Conservation (phyloP, 1,140 invertebrate genomes). For the Temnothorax curvispinosus region DNA sequence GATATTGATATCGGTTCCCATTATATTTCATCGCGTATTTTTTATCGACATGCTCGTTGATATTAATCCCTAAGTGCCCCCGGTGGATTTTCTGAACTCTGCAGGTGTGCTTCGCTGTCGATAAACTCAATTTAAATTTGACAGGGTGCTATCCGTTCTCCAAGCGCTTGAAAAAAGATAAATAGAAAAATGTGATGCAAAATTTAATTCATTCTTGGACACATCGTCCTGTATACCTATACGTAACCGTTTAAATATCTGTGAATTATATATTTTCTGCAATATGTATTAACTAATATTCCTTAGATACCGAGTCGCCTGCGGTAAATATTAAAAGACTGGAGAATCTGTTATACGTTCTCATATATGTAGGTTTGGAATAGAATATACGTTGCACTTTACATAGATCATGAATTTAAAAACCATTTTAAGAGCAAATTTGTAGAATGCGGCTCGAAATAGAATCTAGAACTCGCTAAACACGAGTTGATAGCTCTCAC, state of each 20-base stretch:
- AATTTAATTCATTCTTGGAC: not conserved
- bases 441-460: no score
- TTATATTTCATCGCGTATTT: not conserved
- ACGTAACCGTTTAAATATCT: not conserved
- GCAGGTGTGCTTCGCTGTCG: not conserved
- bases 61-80: not conserved
- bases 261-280: not conserved
- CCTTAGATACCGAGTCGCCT: no score
- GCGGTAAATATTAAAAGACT: no score
- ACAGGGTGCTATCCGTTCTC: not conserved
- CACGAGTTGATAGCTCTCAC: no score
- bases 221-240: not conserved
- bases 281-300: not conserved
- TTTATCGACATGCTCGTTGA: not conserved
- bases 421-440: no score
- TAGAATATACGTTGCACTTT: no score
- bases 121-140: constrained; percentile 2
- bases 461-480: no score
- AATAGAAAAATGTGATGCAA: not conserved
- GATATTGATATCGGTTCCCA: not conserved
- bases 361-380: no score
- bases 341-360: no score
- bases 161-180: not conserved
- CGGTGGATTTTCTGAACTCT: not conserved
- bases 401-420: no score